phyloP scores from a whole-genome alignment of 2,113 vertebrate species.

The Abramis brama region DNA sequence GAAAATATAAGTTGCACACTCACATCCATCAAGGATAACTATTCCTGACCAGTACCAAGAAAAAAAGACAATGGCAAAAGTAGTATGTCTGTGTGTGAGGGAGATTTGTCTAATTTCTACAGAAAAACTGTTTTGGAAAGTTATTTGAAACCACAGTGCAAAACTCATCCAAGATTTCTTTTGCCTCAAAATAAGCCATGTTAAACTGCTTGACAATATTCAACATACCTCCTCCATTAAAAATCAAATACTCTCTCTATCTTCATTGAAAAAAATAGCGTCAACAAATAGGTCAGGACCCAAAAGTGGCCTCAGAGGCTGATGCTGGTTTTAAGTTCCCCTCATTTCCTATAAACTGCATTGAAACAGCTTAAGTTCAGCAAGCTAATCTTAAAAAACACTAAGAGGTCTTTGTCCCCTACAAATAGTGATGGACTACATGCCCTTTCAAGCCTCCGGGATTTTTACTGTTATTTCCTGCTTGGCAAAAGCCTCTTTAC shows the following conservation, averaged over 20 bases:
- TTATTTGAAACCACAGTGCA: slow-evolving; percentile 36
- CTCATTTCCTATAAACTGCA: slow-evolving; percentile 60
- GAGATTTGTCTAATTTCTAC: slow-evolving; percentile 40
- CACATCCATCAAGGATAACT: slow-evolving; percentile 64
- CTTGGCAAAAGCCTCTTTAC: slow-evolving; percentile 67
- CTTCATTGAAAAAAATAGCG: not conserved
- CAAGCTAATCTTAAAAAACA: slow-evolving; percentile 62
- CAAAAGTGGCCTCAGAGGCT: slow-evolving; percentile 30
- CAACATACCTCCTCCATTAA: not conserved
- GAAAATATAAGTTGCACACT: slow-evolving; percentile 48
- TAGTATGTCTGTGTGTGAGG: slow-evolving; percentile 42
- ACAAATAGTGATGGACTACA: slow-evolving; percentile 70
- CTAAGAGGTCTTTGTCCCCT: slow-evolving; percentile 71
- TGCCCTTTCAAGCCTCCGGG: slow-evolving; percentile 61
- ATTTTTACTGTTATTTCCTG: slow-evolving; percentile 76
- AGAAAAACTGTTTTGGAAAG: slow-evolving; percentile 55
- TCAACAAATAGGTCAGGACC: slow-evolving; percentile 31
- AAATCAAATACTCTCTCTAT: not conserved
- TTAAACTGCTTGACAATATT: slow-evolving; percentile 30
- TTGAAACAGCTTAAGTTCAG: slow-evolving; percentile 61
- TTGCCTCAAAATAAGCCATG: slow-evolving; percentile 4
- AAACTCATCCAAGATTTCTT: slow-evolving; percentile 14
- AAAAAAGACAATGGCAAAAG: slow-evolving; percentile 53
- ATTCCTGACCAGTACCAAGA: slow-evolving; percentile 60
- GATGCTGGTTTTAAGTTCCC: slow-evolving; percentile 60